These are phyloP conservation scores for Turdus rufiventris DNA, from an alignment of 2,113 vertebrate species.

Conservation along the genomic window DNA sequence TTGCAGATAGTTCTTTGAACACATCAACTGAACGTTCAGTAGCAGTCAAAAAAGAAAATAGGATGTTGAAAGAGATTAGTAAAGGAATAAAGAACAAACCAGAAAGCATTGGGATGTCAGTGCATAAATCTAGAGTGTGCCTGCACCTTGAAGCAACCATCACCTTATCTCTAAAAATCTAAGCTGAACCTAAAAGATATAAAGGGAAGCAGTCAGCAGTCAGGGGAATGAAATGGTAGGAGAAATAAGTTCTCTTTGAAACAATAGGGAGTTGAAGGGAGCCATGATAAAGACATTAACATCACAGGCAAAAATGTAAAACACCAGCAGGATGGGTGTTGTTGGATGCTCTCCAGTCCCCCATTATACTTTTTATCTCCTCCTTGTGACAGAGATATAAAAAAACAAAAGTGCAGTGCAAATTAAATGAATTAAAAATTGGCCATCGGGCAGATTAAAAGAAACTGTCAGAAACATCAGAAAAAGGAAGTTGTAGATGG, in stretches of 20 bases:
- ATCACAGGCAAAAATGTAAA: not conserved
- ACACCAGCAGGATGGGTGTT: not conserved
- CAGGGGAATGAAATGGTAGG: not conserved
- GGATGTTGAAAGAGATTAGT: constrained; percentile 1
- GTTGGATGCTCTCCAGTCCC: not conserved
- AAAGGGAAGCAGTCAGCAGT: not conserved
- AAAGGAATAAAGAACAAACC: not conserved
- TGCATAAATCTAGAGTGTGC: not conserved
- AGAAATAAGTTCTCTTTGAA: not conserved
- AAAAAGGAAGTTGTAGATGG: not conserved
- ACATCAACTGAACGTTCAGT: not conserved
- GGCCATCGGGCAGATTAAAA: not conserved
- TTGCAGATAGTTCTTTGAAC: constrained; percentile 15
- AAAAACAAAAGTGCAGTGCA: not conserved
- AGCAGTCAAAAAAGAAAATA: constrained; percentile 22
- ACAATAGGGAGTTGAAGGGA: not conserved
- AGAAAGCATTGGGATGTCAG: not conserved
- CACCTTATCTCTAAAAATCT: not conserved
- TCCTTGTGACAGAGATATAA: not conserved
- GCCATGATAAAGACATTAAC: not conserved
- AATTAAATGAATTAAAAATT: not conserved
- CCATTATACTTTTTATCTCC: not conserved
- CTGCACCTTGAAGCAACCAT: not conserved
- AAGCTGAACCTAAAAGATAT: not conserved
- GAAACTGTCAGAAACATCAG: not conserved